phyloP scores from a whole-genome alignment of 2,797 vertebrate genomes.

The Darevskia nairensis region DNA sequence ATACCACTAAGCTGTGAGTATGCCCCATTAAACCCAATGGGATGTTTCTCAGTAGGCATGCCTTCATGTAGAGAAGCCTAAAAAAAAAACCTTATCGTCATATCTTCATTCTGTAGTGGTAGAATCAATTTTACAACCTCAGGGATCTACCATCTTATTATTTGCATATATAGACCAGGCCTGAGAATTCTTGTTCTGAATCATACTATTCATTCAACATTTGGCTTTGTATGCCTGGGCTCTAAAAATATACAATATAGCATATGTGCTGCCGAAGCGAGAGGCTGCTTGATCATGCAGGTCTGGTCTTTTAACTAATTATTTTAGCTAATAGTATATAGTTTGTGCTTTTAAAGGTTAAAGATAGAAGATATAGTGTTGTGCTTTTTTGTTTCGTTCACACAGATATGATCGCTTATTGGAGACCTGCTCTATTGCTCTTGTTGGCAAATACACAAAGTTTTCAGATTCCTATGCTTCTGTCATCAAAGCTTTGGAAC shows the following conservation, averaged over 20 bases:
- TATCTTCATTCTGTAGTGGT: neutral
- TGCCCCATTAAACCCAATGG: neutral
- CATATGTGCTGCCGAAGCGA: too few species aligned
- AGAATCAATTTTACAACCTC: neutral
- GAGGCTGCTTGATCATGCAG: too few species aligned
- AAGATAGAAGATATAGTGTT: too few species aligned
- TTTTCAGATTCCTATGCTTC: constrained; percentile 95
- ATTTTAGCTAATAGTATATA: too few species aligned
- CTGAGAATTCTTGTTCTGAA: too few species aligned
- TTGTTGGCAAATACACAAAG: constrained; percentile 97
- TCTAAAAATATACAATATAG: neutral
- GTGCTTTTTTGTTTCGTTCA: neutral
- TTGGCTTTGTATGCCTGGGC: neutral
- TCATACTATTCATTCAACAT: neutral
- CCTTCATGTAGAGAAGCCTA: neutral
- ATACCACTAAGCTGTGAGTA: too few species aligned
- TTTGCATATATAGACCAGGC: neutral
- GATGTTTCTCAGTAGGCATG: neutral
- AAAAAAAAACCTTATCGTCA: neutral
- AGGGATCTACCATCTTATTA: neutral
- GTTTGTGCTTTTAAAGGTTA: too few species aligned
- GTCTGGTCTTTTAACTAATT: too few species aligned
- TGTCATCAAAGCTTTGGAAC: constrained; percentile 95
- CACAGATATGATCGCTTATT: constrained; percentile 90
- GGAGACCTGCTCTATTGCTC: constrained; percentile 90